Conservation (phyloP, 2,797 vertebrate genomes). For the Clarias fuscus region DNA sequence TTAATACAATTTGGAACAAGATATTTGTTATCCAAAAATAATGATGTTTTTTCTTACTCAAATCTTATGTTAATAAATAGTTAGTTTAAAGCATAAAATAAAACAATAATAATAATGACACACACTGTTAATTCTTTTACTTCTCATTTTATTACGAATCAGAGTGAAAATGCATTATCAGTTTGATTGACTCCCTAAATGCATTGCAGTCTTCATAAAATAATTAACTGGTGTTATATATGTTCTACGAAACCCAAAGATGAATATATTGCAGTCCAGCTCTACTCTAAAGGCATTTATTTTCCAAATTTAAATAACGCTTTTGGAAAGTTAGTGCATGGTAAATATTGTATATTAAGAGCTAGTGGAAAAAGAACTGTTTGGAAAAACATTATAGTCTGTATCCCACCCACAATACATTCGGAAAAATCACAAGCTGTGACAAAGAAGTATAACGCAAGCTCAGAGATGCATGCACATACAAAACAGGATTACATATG, state of each 20-base stretch:
- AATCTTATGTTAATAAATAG: background rate
- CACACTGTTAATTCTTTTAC: background rate
- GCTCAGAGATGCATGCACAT: conserved; percentile 30
- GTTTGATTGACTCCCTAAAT: background rate
- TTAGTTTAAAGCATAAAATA: background rate
- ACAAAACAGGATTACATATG: conserved; percentile 54
- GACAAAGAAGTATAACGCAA: conserved; percentile 31
- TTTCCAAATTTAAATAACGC: background rate
- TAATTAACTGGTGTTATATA: background rate
- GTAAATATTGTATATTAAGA: background rate
- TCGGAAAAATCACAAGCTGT: conserved; percentile 39
- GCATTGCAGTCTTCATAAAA: background rate
- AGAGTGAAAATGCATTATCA: background rate
- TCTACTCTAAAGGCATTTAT: background rate
- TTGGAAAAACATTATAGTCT: conserved; percentile 22
- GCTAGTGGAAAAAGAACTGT: background rate
- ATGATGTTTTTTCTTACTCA: background rate
- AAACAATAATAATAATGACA: conserved; percentile 16
- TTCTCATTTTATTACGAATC: conserved; percentile 32
- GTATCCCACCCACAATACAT: conserved; percentile 18
- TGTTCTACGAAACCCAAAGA: background rate
- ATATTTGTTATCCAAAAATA: background rate
- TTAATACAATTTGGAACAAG: background rate
- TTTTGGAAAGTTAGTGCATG: conserved; percentile 5
- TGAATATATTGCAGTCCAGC: background rate